Evolutionary conservation across 2,888 invertebrate species (phyloP), one percentile per base, ranked within the genome.

Genomic region (Ormyrus thymus): DNA sequence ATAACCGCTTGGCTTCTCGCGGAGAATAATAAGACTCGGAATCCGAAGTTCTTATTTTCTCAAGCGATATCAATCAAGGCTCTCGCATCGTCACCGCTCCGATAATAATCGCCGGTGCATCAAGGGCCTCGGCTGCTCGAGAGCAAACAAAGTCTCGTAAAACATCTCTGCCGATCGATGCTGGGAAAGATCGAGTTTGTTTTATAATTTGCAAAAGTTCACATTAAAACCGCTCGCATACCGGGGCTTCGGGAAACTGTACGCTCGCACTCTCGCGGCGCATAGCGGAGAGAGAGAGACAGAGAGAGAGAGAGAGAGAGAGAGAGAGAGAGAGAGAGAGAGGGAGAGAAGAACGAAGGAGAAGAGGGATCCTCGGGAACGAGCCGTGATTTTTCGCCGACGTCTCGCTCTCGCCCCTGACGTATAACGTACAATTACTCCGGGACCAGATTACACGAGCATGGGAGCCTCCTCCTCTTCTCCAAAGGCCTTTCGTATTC

Each of bases 361-460:
- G 78, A 50, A 62, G 84, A 84, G 84, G 83, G 83, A 78, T 78
- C 69, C 70, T 64, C 70, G 70, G 74, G 74, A 79, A 79, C 78
- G 73, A 85, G 82, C 86, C 83, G 82, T 82, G 85, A 86, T 86
- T 86, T 86, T 86, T 87, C 86, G 85, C 84, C 84, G 84, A 83
- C 83, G 66, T 29, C 68, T 71, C 77, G 50, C 56, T 55, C 83
- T 81, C 84, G 82, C 83, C 80, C 84, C 82, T 85, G 86, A 86
- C 87, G 87, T 86, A 87, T 87, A 89, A 89, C 89, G 85, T 89
- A 87, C 89, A 89, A 89, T 89, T 89, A 89, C 88, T 87, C 86
- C 85, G 85, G 84, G 86, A 86, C 86, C 86, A 86, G 87, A 86
- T 86, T 87, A 87, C 87, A 87, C 86, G 86, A 83, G 84, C 84